A percentile compares a stretch with the other conserved stretches of the same genome.
Conservation (phyloP, 2,113 vertebrate species). For the Psilopsiagon aymara region DNA sequence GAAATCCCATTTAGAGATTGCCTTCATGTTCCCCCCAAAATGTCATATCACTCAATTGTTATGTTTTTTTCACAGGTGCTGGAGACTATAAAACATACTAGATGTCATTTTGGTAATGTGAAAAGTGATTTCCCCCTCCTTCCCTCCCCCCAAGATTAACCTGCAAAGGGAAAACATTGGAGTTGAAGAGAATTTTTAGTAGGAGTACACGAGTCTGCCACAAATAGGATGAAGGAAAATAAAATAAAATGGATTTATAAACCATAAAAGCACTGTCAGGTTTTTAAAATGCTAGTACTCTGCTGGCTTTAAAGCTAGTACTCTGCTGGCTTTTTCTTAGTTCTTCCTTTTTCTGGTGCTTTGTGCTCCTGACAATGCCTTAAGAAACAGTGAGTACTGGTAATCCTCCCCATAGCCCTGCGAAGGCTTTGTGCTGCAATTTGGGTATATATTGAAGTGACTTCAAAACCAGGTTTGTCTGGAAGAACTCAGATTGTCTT, state of each 20-base stretch:
- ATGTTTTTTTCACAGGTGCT: slow-evolving; percentile 48
- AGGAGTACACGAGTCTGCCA: slow-evolving; percentile 52
- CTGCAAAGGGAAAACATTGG: slow-evolving; percentile 29
- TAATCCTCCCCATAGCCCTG: neutral
- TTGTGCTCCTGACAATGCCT: neutral
- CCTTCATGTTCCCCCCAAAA: slow-evolving; percentile 60
- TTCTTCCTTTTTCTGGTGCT: neutral
- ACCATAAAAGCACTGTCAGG: neutral
- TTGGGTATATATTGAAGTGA: neutral
- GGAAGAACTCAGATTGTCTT: neutral
- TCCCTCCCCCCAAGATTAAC: neutral
- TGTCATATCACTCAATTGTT: slow-evolving; percentile 59
- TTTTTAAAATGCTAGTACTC: slow-evolving; percentile 23
- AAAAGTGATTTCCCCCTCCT: slow-evolving; percentile 36
- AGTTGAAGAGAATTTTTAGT: slow-evolving; percentile 70
- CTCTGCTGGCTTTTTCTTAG: neutral
- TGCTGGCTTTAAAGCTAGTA: neutral
- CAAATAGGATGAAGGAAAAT: slow-evolving; percentile 62
- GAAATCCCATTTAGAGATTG: slow-evolving; percentile 69
- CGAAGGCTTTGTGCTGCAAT: neutral
- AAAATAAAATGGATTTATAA: slow-evolving; percentile 61
- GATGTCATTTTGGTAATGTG: slow-evolving; percentile 54
- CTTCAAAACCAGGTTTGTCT: neutral
- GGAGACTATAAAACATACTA: slow-evolving; percentile 53
- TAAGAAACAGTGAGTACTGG: neutral